A percentile compares a stretch with the other conserved stretches of the same genome.
phyloP scores from a whole-genome alignment of 2,113 vertebrate genomes.

The Elgaria multicarinata region DNA sequence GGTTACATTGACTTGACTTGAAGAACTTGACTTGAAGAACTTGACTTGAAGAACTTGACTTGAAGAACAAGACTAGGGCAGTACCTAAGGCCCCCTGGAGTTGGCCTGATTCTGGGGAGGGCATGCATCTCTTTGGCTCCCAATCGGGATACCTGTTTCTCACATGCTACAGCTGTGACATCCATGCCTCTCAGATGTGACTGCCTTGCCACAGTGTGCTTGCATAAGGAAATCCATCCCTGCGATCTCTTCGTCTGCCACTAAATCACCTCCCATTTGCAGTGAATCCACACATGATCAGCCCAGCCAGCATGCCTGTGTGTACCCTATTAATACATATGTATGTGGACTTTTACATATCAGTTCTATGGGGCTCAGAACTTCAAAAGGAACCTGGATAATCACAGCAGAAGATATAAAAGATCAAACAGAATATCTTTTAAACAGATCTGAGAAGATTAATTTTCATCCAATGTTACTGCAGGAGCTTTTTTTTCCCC shows the following conservation, averaged over 20 bases:
- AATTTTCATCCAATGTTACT: slow-evolving; percentile 77
- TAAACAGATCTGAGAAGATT: slow-evolving; percentile 79
- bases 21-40: background rate
- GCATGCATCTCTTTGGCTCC: background rate
- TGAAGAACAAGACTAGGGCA: too few species aligned
- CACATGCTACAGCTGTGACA: background rate
- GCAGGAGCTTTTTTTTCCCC: slow-evolving; percentile 53
- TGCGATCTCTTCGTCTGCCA: rapidly evolving
- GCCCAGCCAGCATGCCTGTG: slow-evolving; percentile 39
- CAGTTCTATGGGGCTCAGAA: slow-evolving; percentile 75
- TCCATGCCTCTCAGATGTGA: background rate
- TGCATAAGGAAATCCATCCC: background rate
- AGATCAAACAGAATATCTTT: slow-evolving; percentile 82
- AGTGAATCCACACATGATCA: background rate
- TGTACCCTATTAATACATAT: slow-evolving; percentile 73
- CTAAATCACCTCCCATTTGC: slow-evolving; percentile 9
- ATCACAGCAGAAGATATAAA: slow-evolving; percentile 79
- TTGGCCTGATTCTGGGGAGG: background rate
- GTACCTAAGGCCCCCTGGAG: rapidly evolving
- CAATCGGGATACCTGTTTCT: background rate
- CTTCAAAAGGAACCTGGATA: slow-evolving; percentile 79
- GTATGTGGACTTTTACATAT: slow-evolving; percentile 76
- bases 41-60: too few species aligned
- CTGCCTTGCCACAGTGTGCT: background rate
- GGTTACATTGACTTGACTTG: background rate